Percentiles rank a stretch among this genome's conserved stretches.
Evolutionary conservation across 2,888 invertebrate genomes (phyloP).

Genomic region (Rutpela maculata): DNA sequence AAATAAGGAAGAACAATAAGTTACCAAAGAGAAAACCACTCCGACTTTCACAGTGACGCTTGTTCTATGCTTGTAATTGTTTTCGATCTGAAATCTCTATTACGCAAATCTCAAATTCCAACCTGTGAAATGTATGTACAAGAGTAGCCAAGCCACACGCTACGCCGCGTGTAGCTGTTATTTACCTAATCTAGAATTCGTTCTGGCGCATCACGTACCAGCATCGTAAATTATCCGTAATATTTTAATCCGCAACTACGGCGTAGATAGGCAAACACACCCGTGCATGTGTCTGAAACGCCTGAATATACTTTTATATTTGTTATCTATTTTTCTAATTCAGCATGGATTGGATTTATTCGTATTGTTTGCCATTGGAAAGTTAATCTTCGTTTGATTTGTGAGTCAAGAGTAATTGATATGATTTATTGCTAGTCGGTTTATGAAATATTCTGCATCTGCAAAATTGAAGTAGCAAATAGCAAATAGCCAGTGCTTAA

Average conservation of each 20-base stretch:
- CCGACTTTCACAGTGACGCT: no score
- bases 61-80: not conserved
- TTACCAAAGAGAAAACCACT: no score
- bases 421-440: conserved; percentile 43
- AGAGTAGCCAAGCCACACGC: conserved; percentile 7
- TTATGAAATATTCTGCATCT: no score
- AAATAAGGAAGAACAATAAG: no score
- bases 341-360: conserved; percentile 18
- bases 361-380: conserved; percentile 2
- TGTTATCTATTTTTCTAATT: conserved; percentile 16
- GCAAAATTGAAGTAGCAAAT: no score
- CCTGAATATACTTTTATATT: conserved; percentile 15
- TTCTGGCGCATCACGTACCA: conserved; percentile 32
- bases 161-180: conserved; percentile 11
- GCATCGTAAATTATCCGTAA: conserved; percentile 33
- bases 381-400: conserved; percentile 59
- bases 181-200: conserved; percentile 38
- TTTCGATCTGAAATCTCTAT: not conserved
- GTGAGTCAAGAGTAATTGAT: conserved; percentile 56
- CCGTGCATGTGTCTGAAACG: not conserved
- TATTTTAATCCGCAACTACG: conserved; percentile 35
- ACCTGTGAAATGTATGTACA: not conserved
- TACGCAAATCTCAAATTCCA: not conserved
- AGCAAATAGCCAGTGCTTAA: no score
- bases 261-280: conserved; percentile 22